A percentile compares a stretch with the other conserved stretches of the same genome.
Conservation (phyloP, 2,888 invertebrate genomes). For the Standfussiana lucernea region DNA sequence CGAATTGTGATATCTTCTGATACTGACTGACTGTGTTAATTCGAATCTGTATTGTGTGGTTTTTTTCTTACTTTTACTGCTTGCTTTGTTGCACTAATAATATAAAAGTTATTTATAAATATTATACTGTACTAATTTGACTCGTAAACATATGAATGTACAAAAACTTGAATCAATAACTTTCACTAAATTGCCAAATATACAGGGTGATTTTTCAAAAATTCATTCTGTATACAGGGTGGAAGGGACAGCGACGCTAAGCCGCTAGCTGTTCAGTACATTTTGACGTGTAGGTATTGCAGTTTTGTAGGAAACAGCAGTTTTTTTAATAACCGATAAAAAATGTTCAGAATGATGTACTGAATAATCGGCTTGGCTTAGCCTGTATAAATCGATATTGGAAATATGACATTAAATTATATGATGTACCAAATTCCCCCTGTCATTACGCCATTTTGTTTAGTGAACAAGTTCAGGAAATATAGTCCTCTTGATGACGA, state of each 20-base stretch:
- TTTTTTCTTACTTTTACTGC: conserved; percentile 20
- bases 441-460: neutral
- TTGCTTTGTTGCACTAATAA: conserved; percentile 44
- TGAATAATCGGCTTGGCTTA: too few species aligned
- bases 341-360: too few species aligned
- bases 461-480: neutral
- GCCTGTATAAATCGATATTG: neutral
- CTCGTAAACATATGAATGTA: neutral
- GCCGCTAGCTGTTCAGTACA: too few species aligned
- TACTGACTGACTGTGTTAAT: conserved; percentile 3
- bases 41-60: neutral
- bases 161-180: neutral
- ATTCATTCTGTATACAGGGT: too few species aligned
- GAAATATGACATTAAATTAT: neutral
- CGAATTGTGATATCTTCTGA: neutral
- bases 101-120: neutral
- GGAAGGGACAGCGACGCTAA: too few species aligned
- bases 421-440: neutral
- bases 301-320: too few species aligned
- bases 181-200: neutral
- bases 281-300: too few species aligned
- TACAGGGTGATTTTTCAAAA: too few species aligned
- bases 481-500: too few species aligned
- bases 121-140: neutral
- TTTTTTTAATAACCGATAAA: too few species aligned